These are phyloP conservation scores for Ectropis grisescens DNA, from an alignment of 1,140 invertebrate species.

Conservation along the genomic window DNA sequence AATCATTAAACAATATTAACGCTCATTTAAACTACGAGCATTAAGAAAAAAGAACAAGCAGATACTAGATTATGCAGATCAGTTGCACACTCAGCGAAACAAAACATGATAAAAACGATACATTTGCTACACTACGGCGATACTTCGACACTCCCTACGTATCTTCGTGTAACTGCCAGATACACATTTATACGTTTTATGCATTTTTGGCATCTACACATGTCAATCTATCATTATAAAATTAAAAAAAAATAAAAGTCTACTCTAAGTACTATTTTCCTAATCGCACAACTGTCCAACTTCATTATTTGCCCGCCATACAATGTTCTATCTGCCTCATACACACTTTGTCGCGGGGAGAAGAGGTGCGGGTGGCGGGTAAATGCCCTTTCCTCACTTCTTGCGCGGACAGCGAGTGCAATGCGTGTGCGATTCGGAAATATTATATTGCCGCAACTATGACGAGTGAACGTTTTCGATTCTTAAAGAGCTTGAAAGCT, in stretches of 20 bases:
- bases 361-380: slow-evolving; percentile 2
- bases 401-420: slow-evolving; percentile 2
- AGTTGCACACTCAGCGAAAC: too few species aligned
- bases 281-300: slow-evolving; percentile 1
- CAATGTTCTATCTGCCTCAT: slow-evolving; percentile 1
- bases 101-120: too few species aligned
- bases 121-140: too few species aligned
- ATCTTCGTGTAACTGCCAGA: slow-evolving; percentile 2
- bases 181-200: slow-evolving; percentile 4
- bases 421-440: slow-evolving; percentile 1
- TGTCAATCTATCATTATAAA: slow-evolving; percentile 2
- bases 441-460: slow-evolving; percentile 1
- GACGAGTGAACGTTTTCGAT: slow-evolving; percentile 2
- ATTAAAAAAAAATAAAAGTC: slow-evolving; percentile 2
- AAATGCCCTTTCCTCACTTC: slow-evolving; percentile 2
- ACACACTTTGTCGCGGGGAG: slow-evolving; percentile 5
- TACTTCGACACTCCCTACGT: slow-evolving; percentile 5
- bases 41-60: too few species aligned
- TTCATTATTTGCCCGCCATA: slow-evolving; percentile 1
- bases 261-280: slow-evolving; percentile 2
- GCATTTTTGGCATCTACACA: slow-evolving; percentile 5
- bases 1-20: too few species aligned
- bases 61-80: too few species aligned
- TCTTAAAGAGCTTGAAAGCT: slow-evolving; percentile 1
- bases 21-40: too few species aligned